Base-by-base conservation (phyloP, 2,797 vertebrate genomes). In the Enteromius trimaculatus region DNA sequence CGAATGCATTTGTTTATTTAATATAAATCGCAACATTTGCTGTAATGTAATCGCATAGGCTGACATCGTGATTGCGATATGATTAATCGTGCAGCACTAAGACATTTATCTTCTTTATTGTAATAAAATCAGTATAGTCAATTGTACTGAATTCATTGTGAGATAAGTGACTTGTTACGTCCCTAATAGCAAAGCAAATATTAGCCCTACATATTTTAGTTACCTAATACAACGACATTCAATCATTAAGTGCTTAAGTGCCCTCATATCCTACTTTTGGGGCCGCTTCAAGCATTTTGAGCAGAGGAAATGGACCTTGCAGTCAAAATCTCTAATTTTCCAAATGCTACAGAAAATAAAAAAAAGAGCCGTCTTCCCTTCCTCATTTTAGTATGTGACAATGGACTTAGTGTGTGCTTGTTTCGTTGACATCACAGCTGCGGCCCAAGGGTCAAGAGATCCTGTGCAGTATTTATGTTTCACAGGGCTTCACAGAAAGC, bases 351-450 rank as follows among this genome's bases (percentile, higher is more conserved):
- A 81, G 37, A 72, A 26, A 42, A 17, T 64, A 74, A 42, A 42
- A 42, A 42, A 42, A 72, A 49, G 6, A 10, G 21, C 29, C 0
- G 21, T 39, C 21, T 71, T 19, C 37, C 21, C 13, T 77, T 21
- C 37, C 29, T 39, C 37, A 69, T 26, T 71, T 77, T 29, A 77
- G 13, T 26, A 64, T 47, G 39, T 80, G 68, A 83, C 81, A 85
- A 87, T 51, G 68, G 64, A 79, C 71, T 21, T 37, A 70, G 39
- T 64, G 72, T 77, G 19, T 42, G 44, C 39, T 75, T 51, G 34
- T 53, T 68, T 42, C 60, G 62, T 58, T 83, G 77, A 62, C 85
- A 84, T 85, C 71, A 79, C 86, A 87, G 84, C 81, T 87, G 86
- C 74, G 77, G 76, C 23, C 55, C 16, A 34, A 21, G 34, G 75